phyloP scores from a whole-genome alignment of 2,797 vertebrate genomes.

The Benthosema pterotum region DNA sequence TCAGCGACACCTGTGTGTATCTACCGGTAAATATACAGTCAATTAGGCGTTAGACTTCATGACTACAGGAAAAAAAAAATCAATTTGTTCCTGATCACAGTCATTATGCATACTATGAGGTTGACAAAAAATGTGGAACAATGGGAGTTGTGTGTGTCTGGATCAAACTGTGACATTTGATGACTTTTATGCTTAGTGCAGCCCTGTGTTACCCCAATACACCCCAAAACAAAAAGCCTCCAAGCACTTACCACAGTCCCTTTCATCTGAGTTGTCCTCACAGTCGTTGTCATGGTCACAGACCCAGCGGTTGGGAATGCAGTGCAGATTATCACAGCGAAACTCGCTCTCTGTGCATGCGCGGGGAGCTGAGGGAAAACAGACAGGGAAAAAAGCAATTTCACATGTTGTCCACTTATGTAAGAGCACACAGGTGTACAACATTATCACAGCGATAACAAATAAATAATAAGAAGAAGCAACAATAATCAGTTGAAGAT shows the following conservation, averaged over 20 bases:
- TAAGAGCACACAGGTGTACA: too few relatives aligned
- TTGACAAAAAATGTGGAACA: constrained; percentile 23
- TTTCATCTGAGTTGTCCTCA: constrained; percentile 98
- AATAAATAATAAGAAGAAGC: too few relatives aligned
- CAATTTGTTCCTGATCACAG: neutral
- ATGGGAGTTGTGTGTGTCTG: constrained; percentile 60
- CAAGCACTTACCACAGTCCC: constrained; percentile 90
- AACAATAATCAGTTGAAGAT: too few relatives aligned
- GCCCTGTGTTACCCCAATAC: constrained; percentile 63
- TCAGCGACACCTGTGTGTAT: too few relatives aligned
- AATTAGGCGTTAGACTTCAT: constrained; percentile 4
- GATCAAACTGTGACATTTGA: constrained; percentile 52
- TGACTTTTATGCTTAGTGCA: constrained; percentile 63
- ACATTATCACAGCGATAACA: too few relatives aligned
- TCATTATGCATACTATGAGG: neutral
- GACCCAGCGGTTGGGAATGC: constrained; percentile 94
- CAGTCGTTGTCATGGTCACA: constrained; percentile 98
- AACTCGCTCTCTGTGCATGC: constrained; percentile 95
- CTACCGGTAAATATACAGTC: too few relatives aligned
- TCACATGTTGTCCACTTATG: too few relatives aligned
- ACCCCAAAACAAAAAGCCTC: constrained; percentile 70
- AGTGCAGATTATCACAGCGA: constrained; percentile 91
- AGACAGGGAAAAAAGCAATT: neutral
- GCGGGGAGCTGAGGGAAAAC: constrained; percentile 85
- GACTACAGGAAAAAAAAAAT: constrained; percentile 6